phyloP scores from a whole-genome alignment of 64 coral and sea anemone genomes.

The Platygyra sinensis region DNA sequence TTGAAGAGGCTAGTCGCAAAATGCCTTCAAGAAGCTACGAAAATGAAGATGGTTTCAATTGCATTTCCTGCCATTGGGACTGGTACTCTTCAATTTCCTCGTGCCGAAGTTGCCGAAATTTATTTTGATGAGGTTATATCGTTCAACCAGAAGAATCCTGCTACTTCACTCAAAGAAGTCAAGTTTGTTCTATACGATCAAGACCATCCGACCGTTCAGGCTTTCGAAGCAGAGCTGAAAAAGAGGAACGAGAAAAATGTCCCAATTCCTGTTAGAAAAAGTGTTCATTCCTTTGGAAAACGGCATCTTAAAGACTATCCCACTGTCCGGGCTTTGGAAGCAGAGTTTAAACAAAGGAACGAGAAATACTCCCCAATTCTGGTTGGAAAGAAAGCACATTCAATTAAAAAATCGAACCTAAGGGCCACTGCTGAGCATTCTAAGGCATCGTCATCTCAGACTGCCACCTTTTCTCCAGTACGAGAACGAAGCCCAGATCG shows the following conservation, averaged over 20 bases:
- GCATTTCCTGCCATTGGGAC: constrained; percentile 80
- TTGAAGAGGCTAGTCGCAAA: neutral
- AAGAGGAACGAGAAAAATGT: neutral
- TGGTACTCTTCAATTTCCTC: constrained; percentile 51
- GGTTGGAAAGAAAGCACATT: too few species aligned
- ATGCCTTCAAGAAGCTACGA: constrained; percentile 48
- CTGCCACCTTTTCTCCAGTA: neutral
- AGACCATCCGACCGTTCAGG: constrained; percentile 43
- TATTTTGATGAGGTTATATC: constrained; percentile 61
- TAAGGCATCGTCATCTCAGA: neutral
- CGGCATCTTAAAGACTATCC: too few species aligned
- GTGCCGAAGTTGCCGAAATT: constrained; percentile 49
- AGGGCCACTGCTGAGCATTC: neutral
- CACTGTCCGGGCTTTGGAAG: too few species aligned
- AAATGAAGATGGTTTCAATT: constrained; percentile 8
- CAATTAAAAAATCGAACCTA: neutral
- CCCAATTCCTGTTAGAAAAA: neutral
- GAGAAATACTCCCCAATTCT: too few species aligned
- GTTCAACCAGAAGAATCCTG: constrained; percentile 19
- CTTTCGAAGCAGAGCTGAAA: constrained; percentile 67
- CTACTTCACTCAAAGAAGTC: constrained; percentile 32
- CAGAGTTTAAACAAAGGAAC: too few species aligned
- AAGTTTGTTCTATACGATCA: constrained; percentile 55
- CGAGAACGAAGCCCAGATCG: constrained; percentile 27
- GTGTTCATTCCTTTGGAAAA: too few species aligned